phyloP scores from a whole-genome alignment of 2,113 vertebrate genomes.

The Athene noctua region DNA sequence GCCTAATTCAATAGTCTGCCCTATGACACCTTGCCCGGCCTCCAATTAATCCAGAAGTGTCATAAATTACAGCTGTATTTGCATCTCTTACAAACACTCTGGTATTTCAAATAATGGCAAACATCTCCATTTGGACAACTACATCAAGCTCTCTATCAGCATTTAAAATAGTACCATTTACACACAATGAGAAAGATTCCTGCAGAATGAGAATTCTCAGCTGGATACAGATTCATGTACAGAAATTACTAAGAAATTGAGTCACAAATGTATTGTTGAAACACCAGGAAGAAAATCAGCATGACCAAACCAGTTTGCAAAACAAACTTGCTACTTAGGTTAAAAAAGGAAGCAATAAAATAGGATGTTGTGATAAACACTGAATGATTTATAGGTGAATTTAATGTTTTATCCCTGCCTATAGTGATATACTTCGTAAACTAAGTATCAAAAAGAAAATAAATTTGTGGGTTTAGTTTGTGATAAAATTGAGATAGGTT shows the following conservation, averaged over 20 bases:
- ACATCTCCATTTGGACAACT: neutral
- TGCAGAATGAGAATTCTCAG: neutral
- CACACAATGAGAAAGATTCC: neutral
- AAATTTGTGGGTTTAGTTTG: neutral
- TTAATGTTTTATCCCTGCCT: neutral
- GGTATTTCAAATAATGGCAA: neutral
- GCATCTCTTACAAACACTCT: neutral
- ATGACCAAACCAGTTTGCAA: neutral
- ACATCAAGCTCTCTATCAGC: neutral
- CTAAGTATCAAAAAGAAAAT: neutral
- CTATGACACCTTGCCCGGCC: neutral
- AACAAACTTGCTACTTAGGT: neutral
- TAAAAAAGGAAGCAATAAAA: neutral
- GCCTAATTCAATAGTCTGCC: neutral
- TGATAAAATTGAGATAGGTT: neutral
- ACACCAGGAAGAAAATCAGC: neutral
- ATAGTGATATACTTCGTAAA: neutral
- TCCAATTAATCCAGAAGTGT: neutral
- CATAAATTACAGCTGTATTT: neutral
- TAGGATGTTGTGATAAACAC: neutral
- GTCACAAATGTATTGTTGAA: neutral
- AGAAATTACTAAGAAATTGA: neutral
- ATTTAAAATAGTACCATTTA: neutral
- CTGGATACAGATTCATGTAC: neutral
- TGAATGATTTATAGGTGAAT: neutral